A percentile compares a stretch with the other conserved stretches of the same genome.
Evolutionary conservation across 2,888 invertebrate genomes (phyloP).

Genomic region (Zelleria hepariella): DNA sequence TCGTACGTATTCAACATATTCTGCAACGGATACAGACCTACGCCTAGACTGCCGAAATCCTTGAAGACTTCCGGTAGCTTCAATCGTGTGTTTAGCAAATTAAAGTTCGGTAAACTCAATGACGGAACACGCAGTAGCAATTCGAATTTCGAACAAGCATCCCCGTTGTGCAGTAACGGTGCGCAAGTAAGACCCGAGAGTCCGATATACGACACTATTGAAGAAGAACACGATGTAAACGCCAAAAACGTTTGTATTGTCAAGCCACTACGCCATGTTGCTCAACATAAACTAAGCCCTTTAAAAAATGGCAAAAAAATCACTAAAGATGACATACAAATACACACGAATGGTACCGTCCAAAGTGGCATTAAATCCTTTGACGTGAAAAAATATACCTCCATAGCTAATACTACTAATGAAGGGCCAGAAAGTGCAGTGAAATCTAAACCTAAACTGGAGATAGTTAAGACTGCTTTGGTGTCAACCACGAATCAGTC

Average conservation of each 20-base stretch:
- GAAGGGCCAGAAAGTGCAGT: conserved; percentile 4
- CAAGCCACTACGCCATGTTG: not conserved
- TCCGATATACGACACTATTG: not conserved
- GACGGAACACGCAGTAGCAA: not conserved
- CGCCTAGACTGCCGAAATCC: not conserved
- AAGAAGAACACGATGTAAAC: not conserved
- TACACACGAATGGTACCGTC: conserved; percentile 17
- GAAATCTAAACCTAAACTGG: conserved; percentile 37
- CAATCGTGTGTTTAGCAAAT: not conserved
- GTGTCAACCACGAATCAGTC: conserved; percentile 76
- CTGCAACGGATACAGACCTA: not conserved
- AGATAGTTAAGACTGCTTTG: conserved; percentile 73
- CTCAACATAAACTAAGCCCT: conserved; percentile 18
- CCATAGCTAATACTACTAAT: not conserved
- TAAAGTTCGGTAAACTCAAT: not conserved
- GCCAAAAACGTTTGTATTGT: not conserved
- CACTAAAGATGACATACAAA: conserved; percentile 48
- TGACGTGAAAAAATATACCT: not conserved
- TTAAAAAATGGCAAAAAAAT: conserved; percentile 34
- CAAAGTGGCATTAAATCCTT: not conserved
- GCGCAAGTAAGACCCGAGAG: not conserved
- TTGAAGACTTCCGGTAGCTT: not conserved
- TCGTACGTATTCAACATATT: conserved; percentile 54
- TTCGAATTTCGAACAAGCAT: not conserved
- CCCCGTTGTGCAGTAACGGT: not conserved